Base-by-base conservation (phyloP, 2,797 vertebrate genomes). In the Gila robusta region DNA sequence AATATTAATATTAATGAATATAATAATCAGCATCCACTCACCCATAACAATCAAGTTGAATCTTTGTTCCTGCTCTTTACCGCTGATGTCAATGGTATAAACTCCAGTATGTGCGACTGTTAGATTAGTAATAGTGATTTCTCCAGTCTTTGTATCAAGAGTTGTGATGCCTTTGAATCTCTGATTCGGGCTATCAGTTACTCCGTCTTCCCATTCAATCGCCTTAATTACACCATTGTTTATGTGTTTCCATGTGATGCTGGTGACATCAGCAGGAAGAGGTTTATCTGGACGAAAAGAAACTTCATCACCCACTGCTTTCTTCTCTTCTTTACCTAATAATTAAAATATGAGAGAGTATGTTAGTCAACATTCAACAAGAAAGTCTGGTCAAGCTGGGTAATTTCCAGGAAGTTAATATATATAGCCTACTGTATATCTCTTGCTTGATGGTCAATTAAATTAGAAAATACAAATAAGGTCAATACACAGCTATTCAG, bases 221-320 rank as follows among this genome's bases (percentile, higher is more conserved):
- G 0, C 80, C 23, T 49, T n/a, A 0, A 26, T 3, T 14, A 14
- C 44, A 54, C 0, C 28, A 1, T 1, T 0, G 0, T 6, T 16
- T 12, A 0, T 26, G 3, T 26, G 35, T 52, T 71, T 54, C 80
- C 80, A 71, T 2, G 2, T 28, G 6, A 82, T 70, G 49, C 47
- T 82, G 11, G 1, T 11, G 71, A 49, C 1, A 0, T 2, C 1
- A 32, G 7, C 1, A 37, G 4, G 0, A 3, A 6, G 0, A 1
- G 2, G 32, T 32, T 32, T 19, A 3, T 6, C 4, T 11, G 23
- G 28, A 10, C 0, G 0, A 71, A 82, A 82, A 39, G 11, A 26
- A n/a, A 71, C 66, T n/a, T 3, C 0, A 0, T 8, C 32, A 17
- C 47, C 66, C 14, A 71, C 23, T 37, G 14, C n/a, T 32, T 32